Evolutionary conservation across 2,797 vertebrate genomes (phyloP).

Genomic region (Rhincodon typus): DNA sequence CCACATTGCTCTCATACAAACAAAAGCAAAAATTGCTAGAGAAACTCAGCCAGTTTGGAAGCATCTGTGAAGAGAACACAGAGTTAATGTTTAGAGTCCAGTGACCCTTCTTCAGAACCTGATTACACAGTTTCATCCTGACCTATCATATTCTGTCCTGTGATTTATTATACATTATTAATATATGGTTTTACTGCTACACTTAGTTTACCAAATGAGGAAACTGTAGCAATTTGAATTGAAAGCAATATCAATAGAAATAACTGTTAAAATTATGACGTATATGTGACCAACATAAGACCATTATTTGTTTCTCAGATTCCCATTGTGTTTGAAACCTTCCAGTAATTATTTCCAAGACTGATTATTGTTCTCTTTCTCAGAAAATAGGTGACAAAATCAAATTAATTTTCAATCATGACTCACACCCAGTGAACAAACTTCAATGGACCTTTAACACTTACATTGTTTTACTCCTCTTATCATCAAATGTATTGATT

Average conservation of each 20-base stretch:
- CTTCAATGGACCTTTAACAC: not conserved
- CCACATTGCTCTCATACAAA: not conserved
- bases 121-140: too few relatives aligned
- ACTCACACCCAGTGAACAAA: not conserved
- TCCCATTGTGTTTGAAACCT: not conserved
- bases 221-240: not conserved
- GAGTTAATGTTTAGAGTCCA: too few relatives aligned
- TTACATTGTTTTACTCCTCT: not conserved
- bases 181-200: not conserved
- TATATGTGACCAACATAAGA: not conserved
- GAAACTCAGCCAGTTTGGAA: too few relatives aligned
- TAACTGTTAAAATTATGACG: not conserved
- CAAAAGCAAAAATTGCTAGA: too few relatives aligned
- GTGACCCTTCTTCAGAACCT: too few relatives aligned
- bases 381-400: not conserved
- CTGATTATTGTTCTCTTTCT: not conserved
- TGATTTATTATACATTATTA: not conserved
- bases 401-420: not conserved
- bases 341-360: not conserved
- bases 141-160: not conserved
- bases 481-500: not conserved
- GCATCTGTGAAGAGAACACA: too few relatives aligned
- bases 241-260: not conserved
- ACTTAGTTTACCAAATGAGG: not conserved
- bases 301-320: not conserved